These are phyloP conservation scores for Sarcophaga carnaria DNA, from an alignment of 2,888 invertebrate genomes.

Conservation along the genomic window DNA sequence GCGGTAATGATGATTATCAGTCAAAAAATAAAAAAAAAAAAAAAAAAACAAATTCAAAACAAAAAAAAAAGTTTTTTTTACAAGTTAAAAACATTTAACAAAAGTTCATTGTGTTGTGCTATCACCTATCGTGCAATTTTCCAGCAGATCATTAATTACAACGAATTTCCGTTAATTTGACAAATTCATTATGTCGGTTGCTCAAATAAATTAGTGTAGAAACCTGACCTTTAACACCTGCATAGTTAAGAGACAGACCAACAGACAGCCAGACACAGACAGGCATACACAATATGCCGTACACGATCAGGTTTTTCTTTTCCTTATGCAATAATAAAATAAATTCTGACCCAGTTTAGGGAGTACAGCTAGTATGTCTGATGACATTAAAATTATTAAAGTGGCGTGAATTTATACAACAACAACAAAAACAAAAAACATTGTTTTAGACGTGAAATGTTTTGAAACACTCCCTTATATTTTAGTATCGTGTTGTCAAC, in stretches of 20 bases:
- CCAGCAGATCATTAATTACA: slow-evolving; percentile 53
- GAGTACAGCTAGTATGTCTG: not conserved
- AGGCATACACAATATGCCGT: not conserved
- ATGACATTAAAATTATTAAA: slow-evolving; percentile 8
- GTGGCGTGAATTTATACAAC: not conserved
- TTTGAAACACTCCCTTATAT: not conserved
- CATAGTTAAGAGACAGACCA: slow-evolving; percentile 34
- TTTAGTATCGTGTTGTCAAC: not conserved
- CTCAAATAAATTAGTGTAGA: not conserved
- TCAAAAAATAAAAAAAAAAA: slow-evolving; percentile 6
- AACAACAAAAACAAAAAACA: not conserved
- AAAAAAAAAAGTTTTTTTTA: not conserved
- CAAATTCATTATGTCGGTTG: slow-evolving; percentile 39
- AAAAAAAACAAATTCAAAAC: not conserved
- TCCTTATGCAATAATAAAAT: not conserved
- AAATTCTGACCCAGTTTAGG: not conserved
- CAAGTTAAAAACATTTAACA: slow-evolving; percentile 53
- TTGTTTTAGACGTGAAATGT: not conserved
- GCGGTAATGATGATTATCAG: slow-evolving; percentile 24
- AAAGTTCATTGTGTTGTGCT: not conserved
- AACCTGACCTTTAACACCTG: slow-evolving; percentile 64
- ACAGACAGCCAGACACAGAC: slow-evolving; percentile 42
- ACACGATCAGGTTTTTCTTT: too few species aligned
- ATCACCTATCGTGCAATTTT: not conserved
- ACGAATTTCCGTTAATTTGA: slow-evolving; percentile 63